phyloP scores from a whole-genome alignment of 1,140 invertebrate genomes.

The Drosophila lacteicornis region DNA sequence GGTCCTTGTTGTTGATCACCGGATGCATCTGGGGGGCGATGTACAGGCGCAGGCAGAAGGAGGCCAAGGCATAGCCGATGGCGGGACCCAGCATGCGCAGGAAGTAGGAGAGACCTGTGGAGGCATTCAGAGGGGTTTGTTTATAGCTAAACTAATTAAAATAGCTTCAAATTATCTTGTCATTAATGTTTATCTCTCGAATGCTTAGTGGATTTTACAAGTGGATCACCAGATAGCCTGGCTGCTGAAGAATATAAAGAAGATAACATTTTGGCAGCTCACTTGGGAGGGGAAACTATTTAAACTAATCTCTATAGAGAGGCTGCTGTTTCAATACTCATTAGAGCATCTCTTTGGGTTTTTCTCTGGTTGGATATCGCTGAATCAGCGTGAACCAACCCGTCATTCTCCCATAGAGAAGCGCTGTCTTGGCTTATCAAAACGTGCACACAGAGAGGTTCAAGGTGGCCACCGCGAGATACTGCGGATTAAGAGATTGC shows the following conservation, averaged over 20 bases:
- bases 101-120: constrained; percentile 88
- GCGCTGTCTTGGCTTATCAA: too few relatives aligned
- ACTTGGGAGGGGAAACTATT: not conserved
- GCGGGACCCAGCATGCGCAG: constrained; percentile 90
- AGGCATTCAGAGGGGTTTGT: not conserved
- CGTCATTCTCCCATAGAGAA: not conserved
- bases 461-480: constrained; percentile 9
- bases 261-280: constrained; percentile 6
- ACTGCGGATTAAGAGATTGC: constrained; percentile 7
- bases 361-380: not conserved
- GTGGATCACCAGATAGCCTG: constrained; percentile 5
- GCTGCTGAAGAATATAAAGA: constrained; percentile 1
- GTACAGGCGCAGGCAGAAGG: constrained; percentile 89
- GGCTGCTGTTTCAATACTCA: not conserved
- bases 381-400: constrained; percentile 2
- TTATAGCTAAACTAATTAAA: not conserved
- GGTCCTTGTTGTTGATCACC: constrained; percentile 89
- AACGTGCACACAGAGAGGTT: not conserved
- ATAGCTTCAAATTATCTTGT: constrained; percentile 1
- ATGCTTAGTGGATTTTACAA: not conserved
- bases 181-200: not conserved
- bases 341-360: not conserved
- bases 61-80: constrained; percentile 89
- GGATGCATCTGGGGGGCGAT: constrained; percentile 89
- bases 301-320: too few relatives aligned